Percentiles rank a stretch among this genome's conserved stretches.
Conservation (phyloP, 2,113 vertebrate species). For the Peucedramus taeniatus region DNA sequence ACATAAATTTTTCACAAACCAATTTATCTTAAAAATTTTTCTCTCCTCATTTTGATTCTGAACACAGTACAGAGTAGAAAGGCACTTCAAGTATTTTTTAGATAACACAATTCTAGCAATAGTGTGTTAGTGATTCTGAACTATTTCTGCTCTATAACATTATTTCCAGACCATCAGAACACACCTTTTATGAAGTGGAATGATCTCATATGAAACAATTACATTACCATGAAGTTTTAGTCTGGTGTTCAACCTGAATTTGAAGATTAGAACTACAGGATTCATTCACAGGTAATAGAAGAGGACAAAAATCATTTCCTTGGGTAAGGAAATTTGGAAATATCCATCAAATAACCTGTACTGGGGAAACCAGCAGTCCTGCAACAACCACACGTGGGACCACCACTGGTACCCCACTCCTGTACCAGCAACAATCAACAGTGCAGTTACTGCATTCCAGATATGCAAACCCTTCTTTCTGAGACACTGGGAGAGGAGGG, state of each 20-base stretch:
- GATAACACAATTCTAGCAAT: slow-evolving; percentile 38
- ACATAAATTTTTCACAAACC: slow-evolving; percentile 82
- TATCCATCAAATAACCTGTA: background rate
- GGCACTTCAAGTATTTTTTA: slow-evolving; percentile 60
- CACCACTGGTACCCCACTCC: accelerated
- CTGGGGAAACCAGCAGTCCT: background rate
- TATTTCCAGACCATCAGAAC: slow-evolving; percentile 31
- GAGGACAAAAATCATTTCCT: background rate
- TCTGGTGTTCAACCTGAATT: background rate
- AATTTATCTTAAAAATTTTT: slow-evolving; percentile 78
- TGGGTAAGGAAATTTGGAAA: background rate
- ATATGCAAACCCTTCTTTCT: background rate
- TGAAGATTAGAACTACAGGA: background rate
- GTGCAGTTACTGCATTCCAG: background rate
- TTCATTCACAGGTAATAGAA: background rate
- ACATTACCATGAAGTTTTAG: background rate
- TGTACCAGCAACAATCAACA: background rate
- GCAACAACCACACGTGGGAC: background rate
- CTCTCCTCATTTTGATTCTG: slow-evolving; percentile 71
- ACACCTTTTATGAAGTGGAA: slow-evolving; percentile 16
- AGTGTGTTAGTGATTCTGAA: slow-evolving; percentile 21
- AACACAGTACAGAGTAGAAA: slow-evolving; percentile 60
- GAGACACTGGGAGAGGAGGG: background rate
- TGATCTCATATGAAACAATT: slow-evolving; percentile 16
- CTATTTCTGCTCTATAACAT: background rate